phyloP scores from a whole-genome alignment of 2,797 vertebrate genomes.

The Myripristis jacobus region DNA sequence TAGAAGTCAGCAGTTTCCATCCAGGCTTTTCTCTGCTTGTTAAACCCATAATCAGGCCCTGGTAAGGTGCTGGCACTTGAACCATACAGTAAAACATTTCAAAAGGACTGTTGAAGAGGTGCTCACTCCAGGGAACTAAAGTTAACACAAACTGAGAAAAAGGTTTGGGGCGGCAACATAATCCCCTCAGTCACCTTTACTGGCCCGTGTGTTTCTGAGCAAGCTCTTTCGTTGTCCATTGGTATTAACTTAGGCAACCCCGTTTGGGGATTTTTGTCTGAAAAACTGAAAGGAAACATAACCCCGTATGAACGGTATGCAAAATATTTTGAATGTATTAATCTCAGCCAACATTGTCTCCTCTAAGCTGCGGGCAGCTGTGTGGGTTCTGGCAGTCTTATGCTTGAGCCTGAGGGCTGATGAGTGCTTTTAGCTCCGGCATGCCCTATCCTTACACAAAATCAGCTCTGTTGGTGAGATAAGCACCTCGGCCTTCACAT shows the following conservation, averaged over 20 bases:
- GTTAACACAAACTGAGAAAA: background rate
- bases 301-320: constrained; percentile 29
- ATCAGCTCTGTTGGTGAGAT: constrained; percentile 56
- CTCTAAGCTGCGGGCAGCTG: constrained; percentile 24
- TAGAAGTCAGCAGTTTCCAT: background rate
- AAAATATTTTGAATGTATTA: constrained; percentile 28
- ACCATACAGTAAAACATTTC: background rate
- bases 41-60: background rate
- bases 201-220: background rate
- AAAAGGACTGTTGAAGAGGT: background rate
- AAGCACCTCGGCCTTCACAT: constrained; percentile 50
- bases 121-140: background rate
- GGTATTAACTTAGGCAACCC: constrained; percentile 2
- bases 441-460: constrained; percentile 45
- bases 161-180: background rate
- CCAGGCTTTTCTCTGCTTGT: constrained; percentile 3
- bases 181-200: constrained; percentile 5
- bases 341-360: constrained; percentile 20
- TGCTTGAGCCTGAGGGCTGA: constrained; percentile 50
- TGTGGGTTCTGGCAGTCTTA: constrained; percentile 41
- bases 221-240: background rate
- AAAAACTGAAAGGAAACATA: constrained; percentile 16
- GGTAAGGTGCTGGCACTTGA: background rate
- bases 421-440: constrained; percentile 53
- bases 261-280: background rate